phyloP scores from a whole-genome alignment of 2,113 vertebrate genomes.

The Orthonyx spaldingii region DNA sequence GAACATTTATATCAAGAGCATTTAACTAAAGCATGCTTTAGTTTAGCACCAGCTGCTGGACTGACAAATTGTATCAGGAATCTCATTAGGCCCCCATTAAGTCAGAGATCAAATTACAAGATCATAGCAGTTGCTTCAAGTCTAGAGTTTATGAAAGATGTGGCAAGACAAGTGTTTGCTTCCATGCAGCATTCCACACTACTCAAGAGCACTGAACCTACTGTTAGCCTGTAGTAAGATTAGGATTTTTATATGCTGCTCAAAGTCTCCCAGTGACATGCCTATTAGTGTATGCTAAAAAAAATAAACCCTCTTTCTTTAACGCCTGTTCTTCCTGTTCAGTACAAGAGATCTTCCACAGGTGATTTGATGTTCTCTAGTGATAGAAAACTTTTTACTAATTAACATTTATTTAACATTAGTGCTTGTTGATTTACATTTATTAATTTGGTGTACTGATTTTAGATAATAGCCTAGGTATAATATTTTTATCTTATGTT shows the following conservation, averaged over 20 bases:
- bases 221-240: not conserved
- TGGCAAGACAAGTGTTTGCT: not conserved
- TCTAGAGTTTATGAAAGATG: not conserved
- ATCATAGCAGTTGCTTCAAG: not conserved
- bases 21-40: not conserved
- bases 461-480: not conserved
- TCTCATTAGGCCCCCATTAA: not conserved
- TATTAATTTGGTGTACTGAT: not conserved
- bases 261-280: not conserved
- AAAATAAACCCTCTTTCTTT: not conserved
- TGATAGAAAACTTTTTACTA: not conserved
- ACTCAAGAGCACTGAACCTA: not conserved
- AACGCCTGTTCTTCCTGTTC: not conserved
- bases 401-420: not conserved
- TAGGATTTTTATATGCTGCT: not conserved
- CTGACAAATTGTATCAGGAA: not conserved
- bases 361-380: not conserved
- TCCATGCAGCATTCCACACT: not conserved
- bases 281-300: not conserved
- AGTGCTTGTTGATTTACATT: not conserved
- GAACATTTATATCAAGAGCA: not conserved
- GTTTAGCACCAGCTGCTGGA: not conserved
- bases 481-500: not conserved
- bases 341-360: not conserved
- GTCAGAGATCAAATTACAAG: not conserved